These are phyloP conservation scores for Oedothorax gibbosus DNA, from an alignment of 1,140 invertebrate species.

Conservation along the genomic window DNA sequence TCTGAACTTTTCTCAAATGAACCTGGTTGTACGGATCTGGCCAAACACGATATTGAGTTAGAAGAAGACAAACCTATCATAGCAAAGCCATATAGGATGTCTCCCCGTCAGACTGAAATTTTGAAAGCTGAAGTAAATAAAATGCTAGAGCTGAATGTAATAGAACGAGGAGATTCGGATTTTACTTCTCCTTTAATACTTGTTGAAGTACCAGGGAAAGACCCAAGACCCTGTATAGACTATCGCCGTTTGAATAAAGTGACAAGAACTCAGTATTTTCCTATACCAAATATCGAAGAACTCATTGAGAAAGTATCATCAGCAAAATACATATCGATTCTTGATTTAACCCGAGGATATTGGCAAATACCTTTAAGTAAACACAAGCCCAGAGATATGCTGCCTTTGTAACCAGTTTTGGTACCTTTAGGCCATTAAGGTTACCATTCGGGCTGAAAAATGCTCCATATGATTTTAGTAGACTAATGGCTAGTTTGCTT, in stretches of 20 bases:
- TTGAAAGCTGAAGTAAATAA: conserved; percentile 35
- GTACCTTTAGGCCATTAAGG: too few species aligned
- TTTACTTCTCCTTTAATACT: conserved; percentile 38
- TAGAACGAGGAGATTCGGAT: conserved; percentile 14
- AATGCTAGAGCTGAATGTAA: conserved; percentile 26
- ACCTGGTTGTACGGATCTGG: conserved; percentile 1
- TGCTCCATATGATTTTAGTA: too few species aligned
- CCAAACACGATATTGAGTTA: not conserved
- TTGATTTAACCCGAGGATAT: too few species aligned
- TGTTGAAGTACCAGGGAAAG: conserved; percentile 4
- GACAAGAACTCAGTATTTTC: conserved; percentile 70
- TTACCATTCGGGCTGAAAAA: too few species aligned
- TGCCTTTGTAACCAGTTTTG: too few species aligned
- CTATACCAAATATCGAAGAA: conserved; percentile 70
- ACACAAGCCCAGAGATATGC: too few species aligned
- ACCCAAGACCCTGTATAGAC: conserved; percentile 69
- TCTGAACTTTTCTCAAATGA: conserved; percentile 22
- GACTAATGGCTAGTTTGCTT: too few species aligned
- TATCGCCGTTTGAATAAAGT: conserved; percentile 69
- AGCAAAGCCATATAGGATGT: not conserved
- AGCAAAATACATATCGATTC: too few species aligned
- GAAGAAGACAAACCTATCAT: not conserved
- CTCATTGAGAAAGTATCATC: not conserved
- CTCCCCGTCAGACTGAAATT: conserved; percentile 9
- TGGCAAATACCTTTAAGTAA: too few species aligned